phyloP scores from a whole-genome alignment of 1,140 invertebrate species.

The Drosophila orosa region DNA sequence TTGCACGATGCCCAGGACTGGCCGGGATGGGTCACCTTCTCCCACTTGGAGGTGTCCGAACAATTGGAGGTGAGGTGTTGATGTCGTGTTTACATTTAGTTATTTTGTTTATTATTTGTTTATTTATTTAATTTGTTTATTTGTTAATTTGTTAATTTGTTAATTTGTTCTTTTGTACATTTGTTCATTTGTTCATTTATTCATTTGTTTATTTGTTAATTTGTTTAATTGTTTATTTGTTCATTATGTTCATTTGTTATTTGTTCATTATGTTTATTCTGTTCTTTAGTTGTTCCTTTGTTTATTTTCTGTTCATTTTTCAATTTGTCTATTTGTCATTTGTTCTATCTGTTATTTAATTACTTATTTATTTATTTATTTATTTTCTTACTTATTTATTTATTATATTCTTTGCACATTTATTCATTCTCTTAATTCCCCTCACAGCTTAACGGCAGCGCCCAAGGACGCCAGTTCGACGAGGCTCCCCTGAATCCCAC shows the following conservation, averaged over 20 bases:
- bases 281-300: background rate
- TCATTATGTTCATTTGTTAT: background rate
- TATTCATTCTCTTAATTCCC: background rate
- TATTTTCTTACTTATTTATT: background rate
- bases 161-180: no score
- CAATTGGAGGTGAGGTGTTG: constrained; percentile 73
- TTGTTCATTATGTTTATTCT: background rate
- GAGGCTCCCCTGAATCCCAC: constrained; percentile 84
- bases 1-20: constrained; percentile 77
- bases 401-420: background rate
- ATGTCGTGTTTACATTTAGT: background rate
- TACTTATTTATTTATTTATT: background rate
- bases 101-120: background rate
- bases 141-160: no score
- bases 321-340: background rate
- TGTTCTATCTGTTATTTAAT: background rate
- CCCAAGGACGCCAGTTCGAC: constrained; percentile 82
- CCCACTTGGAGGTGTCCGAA: constrained; percentile 84
- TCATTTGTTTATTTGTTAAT: background rate
- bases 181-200: background rate
- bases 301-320: no score
- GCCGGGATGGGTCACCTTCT: constrained; percentile 81
- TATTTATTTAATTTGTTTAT: no score
- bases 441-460: constrained; percentile 84
- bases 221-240: background rate